phyloP scores from a whole-genome alignment of 2,113 vertebrate species.

The Riparia riparia region DNA sequence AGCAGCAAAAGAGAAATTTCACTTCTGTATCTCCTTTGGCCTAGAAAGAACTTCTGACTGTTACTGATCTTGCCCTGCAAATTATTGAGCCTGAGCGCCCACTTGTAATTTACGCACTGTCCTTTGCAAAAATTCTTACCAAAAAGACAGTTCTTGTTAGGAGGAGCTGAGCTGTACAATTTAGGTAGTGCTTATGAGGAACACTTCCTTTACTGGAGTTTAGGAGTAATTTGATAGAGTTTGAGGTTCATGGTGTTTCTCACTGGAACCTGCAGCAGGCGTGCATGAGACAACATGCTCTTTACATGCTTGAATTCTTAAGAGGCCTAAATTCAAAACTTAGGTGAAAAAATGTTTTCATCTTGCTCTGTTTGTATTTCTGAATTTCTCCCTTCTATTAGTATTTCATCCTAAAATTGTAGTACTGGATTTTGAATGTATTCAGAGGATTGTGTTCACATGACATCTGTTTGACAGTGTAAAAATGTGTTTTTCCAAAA shows the following conservation, averaged over 20 bases:
- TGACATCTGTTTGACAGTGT: background rate
- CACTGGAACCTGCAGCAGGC: background rate
- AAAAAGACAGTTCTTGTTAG: background rate
- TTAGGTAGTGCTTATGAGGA: background rate
- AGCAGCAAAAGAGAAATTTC: background rate
- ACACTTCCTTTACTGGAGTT: background rate
- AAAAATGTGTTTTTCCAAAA: background rate
- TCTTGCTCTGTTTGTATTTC: background rate
- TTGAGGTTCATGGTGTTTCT: background rate
- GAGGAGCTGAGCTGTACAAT: background rate
- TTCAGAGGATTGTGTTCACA: fast-evolving
- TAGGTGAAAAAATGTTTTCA: background rate
- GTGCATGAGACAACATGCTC: background rate
- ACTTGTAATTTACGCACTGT: background rate
- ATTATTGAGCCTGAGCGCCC: background rate
- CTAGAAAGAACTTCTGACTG: background rate
- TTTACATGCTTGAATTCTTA: background rate
- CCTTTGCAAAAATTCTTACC: background rate
- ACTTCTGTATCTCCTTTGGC: background rate
- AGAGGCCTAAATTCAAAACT: background rate
- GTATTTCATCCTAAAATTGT: background rate
- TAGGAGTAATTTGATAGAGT: background rate
- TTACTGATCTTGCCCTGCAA: background rate
- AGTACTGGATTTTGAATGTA: background rate
- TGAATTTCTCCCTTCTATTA: background rate